Base-by-base conservation (phyloP, 2,113 vertebrate genomes). In the Dicrurus megarhynchus region DNA sequence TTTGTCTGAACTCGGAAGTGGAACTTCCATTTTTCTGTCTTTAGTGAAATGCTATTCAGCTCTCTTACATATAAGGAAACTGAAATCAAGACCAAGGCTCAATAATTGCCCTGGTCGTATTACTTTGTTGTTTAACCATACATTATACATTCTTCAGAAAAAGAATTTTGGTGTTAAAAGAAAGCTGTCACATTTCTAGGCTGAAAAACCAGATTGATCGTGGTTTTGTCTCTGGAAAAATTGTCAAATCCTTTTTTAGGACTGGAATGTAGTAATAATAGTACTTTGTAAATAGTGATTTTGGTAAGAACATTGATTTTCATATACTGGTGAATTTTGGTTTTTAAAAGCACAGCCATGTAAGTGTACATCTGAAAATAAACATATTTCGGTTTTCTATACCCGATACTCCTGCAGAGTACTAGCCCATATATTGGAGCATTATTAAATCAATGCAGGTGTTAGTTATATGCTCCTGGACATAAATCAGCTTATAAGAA, bases 101-200 rank as follows among this genome's bases (percentile, higher is more conserved):
- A 57, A 97, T 94, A 55, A 70, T 98, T 77, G 59, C 95, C 5
- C 93, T 98, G 98, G 69, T 95, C 53, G 42, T 73, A 24, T 39
- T 10, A 9, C 32, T 70, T 75, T 52, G 10, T 3, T 91, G 56
- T 82, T 76, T 56, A 74, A 67, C 16, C 17, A 60, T 12, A 35
- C 26, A 1, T 69, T 33, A 17, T 37, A 13, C 16, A 65, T 89
- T 15, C 41, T 65, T 44, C 23, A 56, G 42, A 88, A 68, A 41
- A 39, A 67, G 70, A 74, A 53, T 55, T 11, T n/a, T 26, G 27
- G 33, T 37, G 56, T 37, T 74, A 53, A 52, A 76, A n/a, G 56
- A 79, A 84, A 73, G 44, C 33, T 65, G 63, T 33, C 46, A 82
- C 44, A 64, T 71, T 63, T 63, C n/a, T 28, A 57, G 28, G 33